Evolutionary conservation across 2,113 vertebrate genomes (phyloP), one percentile per base, ranked within the genome.

Genomic region (Cavia aperea): DNA sequence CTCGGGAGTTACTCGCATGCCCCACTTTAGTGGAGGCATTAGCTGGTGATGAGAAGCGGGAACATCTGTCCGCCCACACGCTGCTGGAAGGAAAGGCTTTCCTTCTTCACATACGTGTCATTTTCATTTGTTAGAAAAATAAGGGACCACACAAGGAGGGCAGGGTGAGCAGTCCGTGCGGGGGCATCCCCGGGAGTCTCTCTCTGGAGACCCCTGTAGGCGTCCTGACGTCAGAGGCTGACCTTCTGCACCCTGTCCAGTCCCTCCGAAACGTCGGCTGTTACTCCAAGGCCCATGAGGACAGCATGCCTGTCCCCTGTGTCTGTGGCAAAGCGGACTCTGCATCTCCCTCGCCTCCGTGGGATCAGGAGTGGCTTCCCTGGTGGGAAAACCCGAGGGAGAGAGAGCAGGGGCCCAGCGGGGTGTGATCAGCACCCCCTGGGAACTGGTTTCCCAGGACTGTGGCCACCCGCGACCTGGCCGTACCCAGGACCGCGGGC

Each of bases 121-220:
- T 36, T 82, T n/a, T 39, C 21, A 60, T 8, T 33, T 70, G 19
- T 56, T 51, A 7, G 26, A 81, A 73, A 79, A 15, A 60, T 19
- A 81, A 68, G 26, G 29, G 46, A 16, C 51, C 33, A 1, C 15
- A 51, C 73, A 6, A 33, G n/a, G 16, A 54, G 46, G 23, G n/a
- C 0, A 7, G 68, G 29, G 19, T 21, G 58, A 65, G 31, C 14
- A n/a, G 13, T 73, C 46, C 6, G 33, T 5, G 7, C 21, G n/a
- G 46, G 33, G 39, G 43, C 4, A 8, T 1, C 3, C 72, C 66
- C 13, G 43, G 7, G 8, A 14, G 24, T 1, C 6, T 5, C 15
- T 56, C 31, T 68, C 49, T 15, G 46, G 11, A 0, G n/a, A 65
- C n/a, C 1, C 85, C 56, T 33, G 29, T 0, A 8, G 36, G 0